These are phyloP conservation scores for Copidosoma floridanum DNA, from an alignment of 1,140 invertebrate genomes.

Conservation along the genomic window DNA sequence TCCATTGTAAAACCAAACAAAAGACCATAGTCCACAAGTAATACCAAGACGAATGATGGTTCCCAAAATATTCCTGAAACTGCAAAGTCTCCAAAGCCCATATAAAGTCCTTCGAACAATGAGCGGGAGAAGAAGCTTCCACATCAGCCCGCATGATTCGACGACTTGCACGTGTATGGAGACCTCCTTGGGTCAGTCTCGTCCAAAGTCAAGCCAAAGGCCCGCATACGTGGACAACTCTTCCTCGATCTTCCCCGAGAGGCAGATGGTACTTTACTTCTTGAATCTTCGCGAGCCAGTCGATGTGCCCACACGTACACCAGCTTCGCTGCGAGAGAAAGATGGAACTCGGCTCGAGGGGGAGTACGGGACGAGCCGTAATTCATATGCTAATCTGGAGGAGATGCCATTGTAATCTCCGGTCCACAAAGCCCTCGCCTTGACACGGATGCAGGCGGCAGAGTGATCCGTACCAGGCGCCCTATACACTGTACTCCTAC, in stretches of 20 bases:
- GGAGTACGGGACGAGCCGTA: constrained; percentile 37
- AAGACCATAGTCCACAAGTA: no score
- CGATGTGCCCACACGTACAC: no score
- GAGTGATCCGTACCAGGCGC: constrained; percentile 45
- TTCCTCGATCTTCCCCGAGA: constrained; percentile 19
- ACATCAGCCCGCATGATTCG: constrained; percentile 1
- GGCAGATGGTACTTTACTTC: constrained; percentile 18
- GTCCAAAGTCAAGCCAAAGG: no score
- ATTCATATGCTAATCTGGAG: constrained; percentile 58
- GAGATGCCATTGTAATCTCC: constrained; percentile 59
- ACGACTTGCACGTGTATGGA: no score
- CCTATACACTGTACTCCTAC: not conserved
- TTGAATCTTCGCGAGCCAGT: not conserved
- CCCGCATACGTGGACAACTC: constrained; percentile 13
- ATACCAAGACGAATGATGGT: no score
- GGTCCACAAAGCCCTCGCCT: constrained; percentile 53
- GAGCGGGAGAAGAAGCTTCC: not conserved
- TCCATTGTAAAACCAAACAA: no score
- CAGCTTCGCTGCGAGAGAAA: not conserved
- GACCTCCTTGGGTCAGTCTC: no score
- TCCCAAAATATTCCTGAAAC: no score
- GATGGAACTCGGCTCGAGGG: constrained; percentile 15
- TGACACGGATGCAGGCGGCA: constrained; percentile 47
- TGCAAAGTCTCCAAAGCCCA: no score
- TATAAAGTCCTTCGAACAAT: not conserved